phyloP scores from a whole-genome alignment of 64 coral and sea anemone species.

The Dendronephthya gigantea region DNA sequence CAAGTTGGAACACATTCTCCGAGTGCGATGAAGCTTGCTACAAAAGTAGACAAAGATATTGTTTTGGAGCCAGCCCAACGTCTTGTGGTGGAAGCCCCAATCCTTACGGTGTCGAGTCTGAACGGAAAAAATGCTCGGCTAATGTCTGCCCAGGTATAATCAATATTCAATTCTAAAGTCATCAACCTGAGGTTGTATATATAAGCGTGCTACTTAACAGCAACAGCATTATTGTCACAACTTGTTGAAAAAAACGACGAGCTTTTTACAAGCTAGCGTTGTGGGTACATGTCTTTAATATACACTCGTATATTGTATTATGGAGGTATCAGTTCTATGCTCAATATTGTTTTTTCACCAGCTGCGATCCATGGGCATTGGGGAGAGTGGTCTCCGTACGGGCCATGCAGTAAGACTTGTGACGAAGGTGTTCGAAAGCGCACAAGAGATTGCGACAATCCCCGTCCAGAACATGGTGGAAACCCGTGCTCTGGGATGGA shows the following conservation, averaged over 20 bases:
- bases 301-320: no score
- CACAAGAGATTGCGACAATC: background rate
- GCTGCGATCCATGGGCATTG: background rate
- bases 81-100: background rate
- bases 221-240: no score
- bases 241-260: no score
- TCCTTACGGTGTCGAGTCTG: background rate
- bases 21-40: background rate
- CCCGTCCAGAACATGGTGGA: slow-evolving; percentile 7
- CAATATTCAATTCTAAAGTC: no score
- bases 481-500: background rate
- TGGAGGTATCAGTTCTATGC: no score
- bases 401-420: background rate
- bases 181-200: no score
- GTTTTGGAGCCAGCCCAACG: background rate
- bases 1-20: background rate
- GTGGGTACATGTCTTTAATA: no score
- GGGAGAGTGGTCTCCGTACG: background rate
- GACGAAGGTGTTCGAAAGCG: background rate
- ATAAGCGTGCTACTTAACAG: no score
- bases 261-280: no score
- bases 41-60: background rate
- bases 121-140: background rate
- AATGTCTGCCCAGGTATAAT: background rate
- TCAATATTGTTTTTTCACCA: background rate